Evolutionary conservation across 2,888 invertebrate genomes (phyloP).

Genomic region (Microplitis deprimator): DNA sequence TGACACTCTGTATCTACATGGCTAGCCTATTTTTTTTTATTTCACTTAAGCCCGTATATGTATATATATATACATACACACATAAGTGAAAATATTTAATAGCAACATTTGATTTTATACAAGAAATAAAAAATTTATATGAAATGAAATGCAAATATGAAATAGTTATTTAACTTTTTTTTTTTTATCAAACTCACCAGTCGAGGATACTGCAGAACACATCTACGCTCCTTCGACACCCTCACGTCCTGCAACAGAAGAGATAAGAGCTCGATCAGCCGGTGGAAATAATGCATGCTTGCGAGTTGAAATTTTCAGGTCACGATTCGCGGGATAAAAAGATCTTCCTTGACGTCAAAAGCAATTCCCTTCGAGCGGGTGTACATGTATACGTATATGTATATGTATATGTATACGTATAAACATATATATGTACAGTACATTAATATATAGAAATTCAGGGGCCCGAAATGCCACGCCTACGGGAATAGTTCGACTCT

Average conservation of each 20-base stretch:
- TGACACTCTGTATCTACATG: constrained; percentile 4
- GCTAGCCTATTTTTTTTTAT: background rate
- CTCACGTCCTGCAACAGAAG: constrained; percentile 61
- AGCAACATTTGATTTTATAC: no score
- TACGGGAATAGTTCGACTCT: background rate
- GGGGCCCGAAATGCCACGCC: background rate
- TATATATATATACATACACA: background rate
- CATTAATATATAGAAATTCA: constrained; percentile 1
- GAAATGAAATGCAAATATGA: background rate
- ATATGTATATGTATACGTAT: constrained; percentile 26
- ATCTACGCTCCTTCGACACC: constrained; percentile 63
- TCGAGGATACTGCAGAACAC: constrained; percentile 61
- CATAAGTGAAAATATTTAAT: no score
- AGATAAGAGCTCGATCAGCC: constrained; percentile 41
- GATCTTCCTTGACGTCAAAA: constrained; percentile 41
- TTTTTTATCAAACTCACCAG: constrained; percentile 58
- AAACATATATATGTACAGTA: constrained; percentile 17
- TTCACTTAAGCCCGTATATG: constrained; percentile 1
- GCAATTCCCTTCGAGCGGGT: constrained; percentile 38
- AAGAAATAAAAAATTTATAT: background rate
- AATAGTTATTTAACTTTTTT: background rate
- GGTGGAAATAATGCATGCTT: constrained; percentile 41
- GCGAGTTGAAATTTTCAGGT: constrained; percentile 44
- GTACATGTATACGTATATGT: constrained; percentile 20
- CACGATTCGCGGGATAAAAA: constrained; percentile 43